These are phyloP conservation scores for Octonoba sinensis DNA, from an alignment of 2,888 invertebrate genomes.

Conservation along the genomic window DNA sequence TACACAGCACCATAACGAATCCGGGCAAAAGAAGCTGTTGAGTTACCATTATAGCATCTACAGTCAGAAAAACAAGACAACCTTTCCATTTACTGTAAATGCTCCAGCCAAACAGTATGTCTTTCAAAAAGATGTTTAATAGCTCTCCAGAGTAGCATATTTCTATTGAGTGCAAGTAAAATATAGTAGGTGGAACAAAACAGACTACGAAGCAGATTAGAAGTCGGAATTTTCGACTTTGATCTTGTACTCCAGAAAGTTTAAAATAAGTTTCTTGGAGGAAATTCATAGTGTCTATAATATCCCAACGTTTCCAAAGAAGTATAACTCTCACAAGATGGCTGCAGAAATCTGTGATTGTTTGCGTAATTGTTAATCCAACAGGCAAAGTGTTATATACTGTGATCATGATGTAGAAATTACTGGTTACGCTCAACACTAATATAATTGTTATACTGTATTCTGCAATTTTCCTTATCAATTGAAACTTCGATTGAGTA, in stretches of 20 bases:
- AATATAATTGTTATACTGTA: not conserved
- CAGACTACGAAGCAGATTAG: conserved; percentile 7
- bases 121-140: conserved; percentile 7
- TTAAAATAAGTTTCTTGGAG: conserved; percentile 9
- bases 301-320: conserved; percentile 6
- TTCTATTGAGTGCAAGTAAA: conserved; percentile 11
- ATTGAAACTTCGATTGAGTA: not conserved
- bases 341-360: conserved; percentile 25
- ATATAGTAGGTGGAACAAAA: conserved; percentile 12
- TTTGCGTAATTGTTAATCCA: conserved; percentile 27
- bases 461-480: not conserved
- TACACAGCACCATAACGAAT: conserved; percentile 31
- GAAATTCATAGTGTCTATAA: conserved; percentile 11
- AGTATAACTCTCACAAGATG: conserved; percentile 19
- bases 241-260: not conserved
- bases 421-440: not conserved
- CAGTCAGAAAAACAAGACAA: not conserved
- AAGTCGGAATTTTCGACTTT: conserved; percentile 3
- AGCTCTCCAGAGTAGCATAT: conserved; percentile 1
- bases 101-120: conserved; percentile 40
- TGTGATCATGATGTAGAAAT: not conserved
- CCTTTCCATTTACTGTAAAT: conserved; percentile 2
- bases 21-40: conserved; percentile 43
- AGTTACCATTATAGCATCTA: conserved; percentile 16
- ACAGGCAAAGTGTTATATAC: conserved; percentile 7